Evolutionary conservation across 1,140 invertebrate genomes (phyloP), one percentile per base, ranked within the genome.

Genomic region (Drosophila ananassae): DNA sequence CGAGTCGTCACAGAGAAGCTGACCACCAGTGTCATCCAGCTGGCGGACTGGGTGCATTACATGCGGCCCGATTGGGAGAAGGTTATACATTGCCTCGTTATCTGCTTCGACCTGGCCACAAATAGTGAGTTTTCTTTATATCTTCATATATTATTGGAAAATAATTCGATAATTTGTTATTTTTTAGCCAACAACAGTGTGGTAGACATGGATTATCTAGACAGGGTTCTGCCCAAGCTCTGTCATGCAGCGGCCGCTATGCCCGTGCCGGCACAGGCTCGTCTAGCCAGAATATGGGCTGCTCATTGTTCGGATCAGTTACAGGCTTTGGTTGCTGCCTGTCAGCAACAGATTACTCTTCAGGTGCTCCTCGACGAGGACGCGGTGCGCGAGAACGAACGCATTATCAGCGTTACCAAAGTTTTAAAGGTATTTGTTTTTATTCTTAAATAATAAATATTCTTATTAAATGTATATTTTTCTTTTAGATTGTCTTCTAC

Each of bases 321-420:
- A 9, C 94, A 94, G 28, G 93, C 94, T 58, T 94, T 98, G 71
- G 92, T 98, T 30, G 95, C 97, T 83, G 95, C 95, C 24, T 92
- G 98, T 1, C 97, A 98, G 85, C 97, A 98, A 90, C 97, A 98
- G 90, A 93, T 98, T 12, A 98, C 97, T 1, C 93, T 96, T 44
- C 89, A 95, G 80, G 95, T 98, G 1, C 96, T 98, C 53, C 95
- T 95, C 34, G 95, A 95, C 66, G 97, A 95, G 89, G 78, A 79
- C n/a, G 94, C 94, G 46, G 94, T 98, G 44, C 97, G 98, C 92
- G 97, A 98, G 89, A 96, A 97, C 51, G 94, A 95, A 25, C 94
- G 94, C 62, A 96, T 98, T 47, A 96, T 95, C 13, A 94, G 95
- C 57, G 95, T 96, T 9, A 97, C 96, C 13, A 97, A 96, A 94